Evolutionary conservation across 2,797 vertebrate species (phyloP).

Genomic region (Danio jaintianensis): DNA sequence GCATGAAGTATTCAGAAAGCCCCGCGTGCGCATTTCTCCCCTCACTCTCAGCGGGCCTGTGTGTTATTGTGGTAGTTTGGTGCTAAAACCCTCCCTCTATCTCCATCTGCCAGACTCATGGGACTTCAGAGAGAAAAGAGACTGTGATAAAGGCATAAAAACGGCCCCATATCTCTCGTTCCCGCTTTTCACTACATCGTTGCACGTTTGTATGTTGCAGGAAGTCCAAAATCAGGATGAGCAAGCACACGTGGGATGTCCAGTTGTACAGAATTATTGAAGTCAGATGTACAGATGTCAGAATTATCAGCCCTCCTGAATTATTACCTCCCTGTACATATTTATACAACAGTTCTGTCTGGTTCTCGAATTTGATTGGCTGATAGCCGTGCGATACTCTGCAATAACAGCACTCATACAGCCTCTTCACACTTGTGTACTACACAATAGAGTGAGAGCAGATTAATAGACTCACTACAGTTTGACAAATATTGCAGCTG

Average conservation of each 20-base stretch:
- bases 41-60: constrained; percentile 1
- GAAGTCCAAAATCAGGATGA: constrained; percentile 41
- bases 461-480: too few relatives aligned
- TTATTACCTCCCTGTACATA: too few relatives aligned
- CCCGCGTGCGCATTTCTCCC: constrained; percentile 47
- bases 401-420: too few relatives aligned
- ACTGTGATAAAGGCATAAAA: constrained; percentile 45
- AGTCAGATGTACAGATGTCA: too few relatives aligned
- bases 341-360: too few relatives aligned
- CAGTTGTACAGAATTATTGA: too few relatives aligned
- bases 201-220: constrained; percentile 30
- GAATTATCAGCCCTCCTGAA: too few relatives aligned
- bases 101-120: constrained; percentile 12
- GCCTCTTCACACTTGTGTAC: too few relatives aligned
- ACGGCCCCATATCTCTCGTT: constrained; percentile 24
- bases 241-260: constrained; percentile 46
- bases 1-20: constrained; percentile 81
- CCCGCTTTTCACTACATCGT: constrained; percentile 40
- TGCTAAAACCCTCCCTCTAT: constrained; percentile 33
- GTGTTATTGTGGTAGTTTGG: constrained; percentile 27
- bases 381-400: too few relatives aligned
- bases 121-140: constrained; percentile 44
- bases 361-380: too few relatives aligned
- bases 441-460: too few relatives aligned
- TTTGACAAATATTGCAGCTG: too few relatives aligned